Evolutionary conservation across 1,140 invertebrate species (phyloP).

Genomic region (Diuraphis noxia): DNA sequence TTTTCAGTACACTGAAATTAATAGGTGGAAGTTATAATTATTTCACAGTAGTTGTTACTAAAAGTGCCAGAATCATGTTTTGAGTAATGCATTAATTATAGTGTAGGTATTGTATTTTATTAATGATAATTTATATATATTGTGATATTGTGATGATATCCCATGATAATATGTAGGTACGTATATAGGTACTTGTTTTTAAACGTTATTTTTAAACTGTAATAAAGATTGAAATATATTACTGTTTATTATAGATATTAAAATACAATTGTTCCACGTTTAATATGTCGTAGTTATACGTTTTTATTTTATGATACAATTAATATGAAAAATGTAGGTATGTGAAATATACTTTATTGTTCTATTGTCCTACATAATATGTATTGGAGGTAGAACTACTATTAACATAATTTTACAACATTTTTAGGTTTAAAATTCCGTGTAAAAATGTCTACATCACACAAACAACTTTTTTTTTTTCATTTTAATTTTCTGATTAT

Average conservation of each 20-base stretch:
- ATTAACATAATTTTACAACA: not conserved
- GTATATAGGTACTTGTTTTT: not conserved
- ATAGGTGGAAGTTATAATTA: not conserved
- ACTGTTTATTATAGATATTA: not conserved
- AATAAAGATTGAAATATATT: not conserved
- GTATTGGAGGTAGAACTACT: not conserved
- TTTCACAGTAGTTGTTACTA: not conserved
- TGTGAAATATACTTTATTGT: not conserved
- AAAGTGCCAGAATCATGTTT: not conserved
- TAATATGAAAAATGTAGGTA: not conserved
- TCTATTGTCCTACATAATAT: not conserved
- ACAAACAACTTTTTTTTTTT: not conserved
- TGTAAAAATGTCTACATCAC: not conserved
- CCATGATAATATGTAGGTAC: not conserved
- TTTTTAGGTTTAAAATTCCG: not conserved
- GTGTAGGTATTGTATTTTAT: not conserved
- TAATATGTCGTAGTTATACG: not conserved
- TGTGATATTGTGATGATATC: not conserved
- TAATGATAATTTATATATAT: not conserved
- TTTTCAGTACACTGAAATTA: not conserved
- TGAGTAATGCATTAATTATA: not conserved
- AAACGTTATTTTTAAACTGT: not conserved
- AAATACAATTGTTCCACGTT: not conserved
- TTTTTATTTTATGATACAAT: not conserved
- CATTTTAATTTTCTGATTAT: not conserved